These are phyloP conservation scores for Gortyna flavago DNA, from an alignment of 2,888 invertebrate species.

Conservation along the genomic window DNA sequence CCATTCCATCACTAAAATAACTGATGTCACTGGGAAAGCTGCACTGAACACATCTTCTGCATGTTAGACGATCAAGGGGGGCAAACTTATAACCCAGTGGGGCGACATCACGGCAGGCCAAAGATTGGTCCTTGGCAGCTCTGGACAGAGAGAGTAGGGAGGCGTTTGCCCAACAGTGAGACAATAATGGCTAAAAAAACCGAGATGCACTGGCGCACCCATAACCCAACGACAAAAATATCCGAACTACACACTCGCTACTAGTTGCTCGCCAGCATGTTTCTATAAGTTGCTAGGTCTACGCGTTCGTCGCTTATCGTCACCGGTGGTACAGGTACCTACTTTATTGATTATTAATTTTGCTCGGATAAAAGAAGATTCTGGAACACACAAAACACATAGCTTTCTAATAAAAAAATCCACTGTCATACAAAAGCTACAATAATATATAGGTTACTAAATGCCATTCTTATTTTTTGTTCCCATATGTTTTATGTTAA, in stretches of 20 bases:
- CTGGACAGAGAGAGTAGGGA: too few species aligned
- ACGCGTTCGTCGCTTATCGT: not conserved
- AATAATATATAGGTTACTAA: not conserved
- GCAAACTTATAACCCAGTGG: too few species aligned
- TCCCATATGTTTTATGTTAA: constrained; percentile 2
- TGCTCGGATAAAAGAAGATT: not conserved
- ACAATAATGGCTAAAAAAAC: too few species aligned
- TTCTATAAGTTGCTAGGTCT: not conserved
- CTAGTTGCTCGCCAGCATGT: not conserved
- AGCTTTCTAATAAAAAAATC: not conserved
- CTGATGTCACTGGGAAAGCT: too few species aligned
- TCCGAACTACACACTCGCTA: not conserved
- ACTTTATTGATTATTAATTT: not conserved
- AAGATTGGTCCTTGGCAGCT: too few species aligned
- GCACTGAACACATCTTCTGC: too few species aligned
- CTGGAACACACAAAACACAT: not conserved
- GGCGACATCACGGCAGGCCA: too few species aligned
- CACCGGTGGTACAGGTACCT: not conserved
- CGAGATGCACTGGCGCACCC: too few species aligned
- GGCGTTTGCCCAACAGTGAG: too few species aligned
- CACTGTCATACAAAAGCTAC: not conserved
- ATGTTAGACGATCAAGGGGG: too few species aligned
- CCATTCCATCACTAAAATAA: too few species aligned
- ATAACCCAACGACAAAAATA: not conserved
- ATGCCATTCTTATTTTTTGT: constrained; percentile 10